Evolutionary conservation across 2,797 vertebrate species (phyloP).

Genomic region (Coccyzus lansbergi): DNA sequence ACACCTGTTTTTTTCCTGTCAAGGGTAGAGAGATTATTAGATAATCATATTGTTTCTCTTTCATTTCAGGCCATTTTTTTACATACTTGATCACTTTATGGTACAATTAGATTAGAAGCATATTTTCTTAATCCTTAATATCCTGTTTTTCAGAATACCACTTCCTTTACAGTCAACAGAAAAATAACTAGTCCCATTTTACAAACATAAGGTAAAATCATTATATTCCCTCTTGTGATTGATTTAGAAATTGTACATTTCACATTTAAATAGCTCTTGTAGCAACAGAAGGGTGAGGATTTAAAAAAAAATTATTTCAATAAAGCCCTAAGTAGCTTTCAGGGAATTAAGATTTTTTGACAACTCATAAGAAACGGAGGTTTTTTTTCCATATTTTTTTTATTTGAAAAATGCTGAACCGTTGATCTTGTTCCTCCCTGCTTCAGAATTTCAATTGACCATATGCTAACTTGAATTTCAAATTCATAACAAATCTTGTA

Average conservation of each 20-base stretch:
- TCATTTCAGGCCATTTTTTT: not conserved
- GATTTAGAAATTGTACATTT: not conserved
- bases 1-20: conserved; percentile 13
- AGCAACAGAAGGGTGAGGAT: not conserved
- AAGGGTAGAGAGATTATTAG: conserved; percentile 16
- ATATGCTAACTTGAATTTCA: not conserved
- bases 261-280: not conserved
- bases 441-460: not conserved
- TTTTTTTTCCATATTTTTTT: not conserved
- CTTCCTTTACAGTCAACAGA: conserved; percentile 54
- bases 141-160: conserved; percentile 32
- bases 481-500: not conserved
- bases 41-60: conserved; percentile 20
- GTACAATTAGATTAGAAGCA: conserved; percentile 16
- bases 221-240: not conserved
- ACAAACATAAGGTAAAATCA: conserved; percentile 36
- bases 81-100: not conserved
- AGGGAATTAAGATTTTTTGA: not conserved
- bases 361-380: not conserved
- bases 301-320: not conserved
- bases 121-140: conserved; percentile 48
- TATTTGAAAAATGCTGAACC: not conserved
- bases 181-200: conserved; percentile 21
- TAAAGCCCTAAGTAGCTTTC: not conserved
- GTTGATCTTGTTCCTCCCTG: not conserved